phyloP scores from a whole-genome alignment of 1,140 invertebrate genomes.

The Sminthurides bifidus region DNA sequence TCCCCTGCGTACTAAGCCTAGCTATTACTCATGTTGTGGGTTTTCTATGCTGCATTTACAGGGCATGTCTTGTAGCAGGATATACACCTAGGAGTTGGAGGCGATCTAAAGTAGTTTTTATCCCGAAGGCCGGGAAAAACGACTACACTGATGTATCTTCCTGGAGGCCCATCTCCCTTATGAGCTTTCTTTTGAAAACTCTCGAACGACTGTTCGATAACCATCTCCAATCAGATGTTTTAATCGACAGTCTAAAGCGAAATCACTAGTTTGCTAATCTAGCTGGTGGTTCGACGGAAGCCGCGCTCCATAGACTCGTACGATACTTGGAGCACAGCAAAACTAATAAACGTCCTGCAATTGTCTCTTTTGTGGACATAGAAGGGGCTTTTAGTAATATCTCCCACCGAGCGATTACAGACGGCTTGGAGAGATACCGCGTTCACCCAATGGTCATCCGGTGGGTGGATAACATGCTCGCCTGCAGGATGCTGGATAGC shows the following conservation, averaged over 20 bases:
- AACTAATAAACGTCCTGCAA: background rate
- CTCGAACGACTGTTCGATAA: slow-evolving; percentile 19
- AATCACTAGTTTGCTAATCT: slow-evolving; percentile 17
- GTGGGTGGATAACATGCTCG: slow-evolving; percentile 1
- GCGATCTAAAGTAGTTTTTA: slow-evolving; percentile 10
- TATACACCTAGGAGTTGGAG: slow-evolving; percentile 7
- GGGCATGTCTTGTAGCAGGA: slow-evolving; percentile 9
- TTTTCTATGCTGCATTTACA: background rate
- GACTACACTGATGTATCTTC: slow-evolving; percentile 3
- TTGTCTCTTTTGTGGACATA: slow-evolving; percentile 4
- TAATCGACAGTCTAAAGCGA: background rate
- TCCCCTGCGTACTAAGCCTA: slow-evolving; percentile 3
- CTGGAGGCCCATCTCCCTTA: slow-evolving; percentile 23
- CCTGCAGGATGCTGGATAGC: background rate
- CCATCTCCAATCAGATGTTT: background rate
- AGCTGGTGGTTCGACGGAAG: slow-evolving; percentile 10
- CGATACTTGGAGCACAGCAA: slow-evolving; percentile 1
- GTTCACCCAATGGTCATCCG: background rate
- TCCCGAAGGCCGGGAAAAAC: slow-evolving; percentile 19
- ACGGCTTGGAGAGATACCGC: background rate
- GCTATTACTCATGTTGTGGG: background rate
- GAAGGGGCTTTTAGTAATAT: slow-evolving; percentile 8
- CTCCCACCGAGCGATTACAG: background rate
- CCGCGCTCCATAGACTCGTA: slow-evolving; percentile 13
- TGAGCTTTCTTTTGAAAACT: slow-evolving; percentile 18